Evolutionary conservation across 1,140 invertebrate species (phyloP).

Genomic region (Brachionus asplanchnoidis): DNA sequence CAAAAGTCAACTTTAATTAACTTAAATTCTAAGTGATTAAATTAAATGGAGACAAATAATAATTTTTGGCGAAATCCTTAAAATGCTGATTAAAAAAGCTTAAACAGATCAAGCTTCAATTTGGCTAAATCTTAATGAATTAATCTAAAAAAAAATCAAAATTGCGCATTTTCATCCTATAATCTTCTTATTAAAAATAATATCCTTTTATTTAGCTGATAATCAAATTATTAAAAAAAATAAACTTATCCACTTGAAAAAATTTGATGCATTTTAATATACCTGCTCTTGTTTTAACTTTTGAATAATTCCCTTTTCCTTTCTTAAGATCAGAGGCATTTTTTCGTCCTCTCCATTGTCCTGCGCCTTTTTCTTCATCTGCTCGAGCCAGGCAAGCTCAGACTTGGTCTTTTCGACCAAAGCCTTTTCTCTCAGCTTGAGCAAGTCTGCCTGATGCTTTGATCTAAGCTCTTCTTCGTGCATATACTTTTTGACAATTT

Average conservation of each 20-base stretch:
- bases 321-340: slow-evolving; percentile 61
- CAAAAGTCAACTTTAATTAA: too few relatives aligned
- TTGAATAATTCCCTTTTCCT: slow-evolving; percentile 59
- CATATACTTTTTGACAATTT: slow-evolving; percentile 56
- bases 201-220: too few relatives aligned
- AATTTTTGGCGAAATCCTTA: too few relatives aligned
- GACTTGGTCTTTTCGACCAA: slow-evolving; percentile 62
- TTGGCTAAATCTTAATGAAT: too few relatives aligned
- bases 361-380: slow-evolving; percentile 57
- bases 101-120: too few relatives aligned
- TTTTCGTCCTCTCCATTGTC: slow-evolving; percentile 58
- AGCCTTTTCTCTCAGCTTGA: slow-evolving; percentile 61
- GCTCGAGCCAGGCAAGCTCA: slow-evolving; percentile 60
- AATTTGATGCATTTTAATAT: background rate
- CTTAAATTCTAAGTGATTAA: too few relatives aligned
- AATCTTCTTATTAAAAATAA: too few relatives aligned
- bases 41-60: too few relatives aligned
- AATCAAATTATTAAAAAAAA: background rate
- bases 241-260: background rate
- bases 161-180: too few relatives aligned
- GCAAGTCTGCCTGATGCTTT: slow-evolving; percentile 52
- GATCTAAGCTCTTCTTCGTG: slow-evolving; percentile 54
- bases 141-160: too few relatives aligned
- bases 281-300: slow-evolving; percentile 58
- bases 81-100: too few relatives aligned